Conservation (phyloP, 2,113 vertebrate species). For the Brachyhypopomus occidentalis region DNA sequence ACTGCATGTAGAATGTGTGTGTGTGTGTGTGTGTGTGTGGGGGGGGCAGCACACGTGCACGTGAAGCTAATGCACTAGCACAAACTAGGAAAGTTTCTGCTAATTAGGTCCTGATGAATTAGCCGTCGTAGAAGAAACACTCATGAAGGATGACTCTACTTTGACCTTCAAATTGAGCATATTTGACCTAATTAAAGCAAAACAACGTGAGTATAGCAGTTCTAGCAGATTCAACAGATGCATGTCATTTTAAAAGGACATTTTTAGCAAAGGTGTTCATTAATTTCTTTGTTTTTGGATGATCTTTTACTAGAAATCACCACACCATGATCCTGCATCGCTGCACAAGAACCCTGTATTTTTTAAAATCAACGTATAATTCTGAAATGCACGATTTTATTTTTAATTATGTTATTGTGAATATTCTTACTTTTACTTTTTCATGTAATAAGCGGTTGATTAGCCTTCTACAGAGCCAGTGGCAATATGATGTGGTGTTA, state of each 20-base stretch:
- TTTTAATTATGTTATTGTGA: too few relatives aligned
- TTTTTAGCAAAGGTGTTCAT: too few relatives aligned
- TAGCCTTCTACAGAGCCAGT: not conserved
- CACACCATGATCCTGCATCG: too few relatives aligned
- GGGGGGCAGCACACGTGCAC: conserved; percentile 4
- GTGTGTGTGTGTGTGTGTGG: not conserved
- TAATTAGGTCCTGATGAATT: conserved; percentile 43
- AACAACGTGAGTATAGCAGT: too few relatives aligned
- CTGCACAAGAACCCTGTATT: too few relatives aligned
- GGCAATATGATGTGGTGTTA: not conserved
- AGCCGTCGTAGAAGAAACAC: conserved; percentile 3
- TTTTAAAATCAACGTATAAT: too few relatives aligned
- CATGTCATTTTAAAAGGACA: too few relatives aligned
- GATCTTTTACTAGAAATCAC: too few relatives aligned
- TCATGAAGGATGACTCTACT: not conserved
- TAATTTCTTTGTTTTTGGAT: too few relatives aligned
- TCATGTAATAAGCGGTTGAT: not conserved
- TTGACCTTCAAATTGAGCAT: not conserved
- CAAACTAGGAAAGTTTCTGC: conserved; percentile 19
- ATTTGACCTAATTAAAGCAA: not conserved
- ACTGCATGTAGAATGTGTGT: not conserved
- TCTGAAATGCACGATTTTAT: too few relatives aligned
- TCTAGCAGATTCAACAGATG: too few relatives aligned
- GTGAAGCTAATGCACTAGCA: conserved; percentile 38
- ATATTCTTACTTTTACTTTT: too few relatives aligned